Conservation (phyloP, 2,888 invertebrate species). For the Pyrocoelia pectoralis region DNA sequence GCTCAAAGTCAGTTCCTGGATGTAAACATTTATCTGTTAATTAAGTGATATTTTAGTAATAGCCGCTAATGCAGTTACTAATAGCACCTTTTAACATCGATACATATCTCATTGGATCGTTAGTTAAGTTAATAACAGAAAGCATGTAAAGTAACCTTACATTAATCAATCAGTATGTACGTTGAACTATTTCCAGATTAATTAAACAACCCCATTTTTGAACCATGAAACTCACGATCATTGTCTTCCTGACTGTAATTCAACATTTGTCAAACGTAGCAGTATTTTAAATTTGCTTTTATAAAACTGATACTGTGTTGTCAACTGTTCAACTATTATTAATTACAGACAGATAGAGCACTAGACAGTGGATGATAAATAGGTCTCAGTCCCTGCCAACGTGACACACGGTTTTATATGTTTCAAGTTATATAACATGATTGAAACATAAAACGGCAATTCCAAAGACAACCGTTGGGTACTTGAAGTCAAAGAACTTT, state of each 20-base stretch:
- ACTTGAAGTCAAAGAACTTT: constrained; percentile 11
- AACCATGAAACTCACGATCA: constrained; percentile 35
- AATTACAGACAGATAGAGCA: constrained; percentile 36
- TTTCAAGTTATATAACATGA: constrained; percentile 31
- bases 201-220: not conserved
- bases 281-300: constrained; percentile 32
- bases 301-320: constrained; percentile 34
- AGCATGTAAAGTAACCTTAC: too few species aligned
- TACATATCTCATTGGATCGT: too few species aligned
- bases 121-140: too few species aligned
- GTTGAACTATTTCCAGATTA: not conserved
- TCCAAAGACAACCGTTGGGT: constrained; percentile 14
- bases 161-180: not conserved
- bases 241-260: constrained; percentile 33
- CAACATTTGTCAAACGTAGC: constrained; percentile 35
- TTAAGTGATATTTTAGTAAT: not conserved
- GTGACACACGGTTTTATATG: constrained; percentile 33
- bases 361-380: constrained; percentile 39
- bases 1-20: constrained; percentile 3
- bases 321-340: constrained; percentile 38
- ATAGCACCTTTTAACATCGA: too few species aligned
- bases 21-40: not conserved
- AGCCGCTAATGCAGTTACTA: too few species aligned
- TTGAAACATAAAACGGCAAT: constrained; percentile 26
- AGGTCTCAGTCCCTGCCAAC: constrained; percentile 31